Percentiles rank a stretch among this genome's conserved stretches.
Conservation (phyloP, 2,113 vertebrate genomes). For the Mionectes macconnelli region DNA sequence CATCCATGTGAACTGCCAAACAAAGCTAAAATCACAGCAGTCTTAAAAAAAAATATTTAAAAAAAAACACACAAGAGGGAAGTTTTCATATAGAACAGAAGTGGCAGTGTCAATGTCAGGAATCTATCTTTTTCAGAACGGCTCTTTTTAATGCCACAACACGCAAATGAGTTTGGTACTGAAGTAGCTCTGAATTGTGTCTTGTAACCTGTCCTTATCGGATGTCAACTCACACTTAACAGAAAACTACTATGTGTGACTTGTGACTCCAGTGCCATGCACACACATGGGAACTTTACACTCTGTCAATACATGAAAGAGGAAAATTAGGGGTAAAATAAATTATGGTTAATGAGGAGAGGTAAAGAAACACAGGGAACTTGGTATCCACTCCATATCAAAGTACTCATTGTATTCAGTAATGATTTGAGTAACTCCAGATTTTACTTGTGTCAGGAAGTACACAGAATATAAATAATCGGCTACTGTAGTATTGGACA, state of each 20-base stretch:
- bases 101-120: accelerated
- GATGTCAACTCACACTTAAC: not conserved
- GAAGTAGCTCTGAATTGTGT: not conserved
- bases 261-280: not conserved
- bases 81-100: not conserved
- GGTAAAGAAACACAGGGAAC: not conserved
- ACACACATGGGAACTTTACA: not conserved
- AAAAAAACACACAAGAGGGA: not conserved
- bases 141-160: not conserved
- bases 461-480: not conserved
- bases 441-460: not conserved
- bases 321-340: not conserved
- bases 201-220: not conserved
- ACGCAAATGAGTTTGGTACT: not conserved
- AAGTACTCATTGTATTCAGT: not conserved
- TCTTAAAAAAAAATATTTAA: not conserved
- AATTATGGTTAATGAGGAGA: not conserved
- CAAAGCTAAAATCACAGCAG: not conserved
- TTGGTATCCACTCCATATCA: not conserved
- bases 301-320: not conserved
- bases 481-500: not conserved
- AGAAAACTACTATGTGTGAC: not conserved
- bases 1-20: not conserved
- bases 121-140: not conserved
- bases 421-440: not conserved